Base-by-base conservation (phyloP, 2,113 vertebrate genomes). In the Neodon shergylaensis region DNA sequence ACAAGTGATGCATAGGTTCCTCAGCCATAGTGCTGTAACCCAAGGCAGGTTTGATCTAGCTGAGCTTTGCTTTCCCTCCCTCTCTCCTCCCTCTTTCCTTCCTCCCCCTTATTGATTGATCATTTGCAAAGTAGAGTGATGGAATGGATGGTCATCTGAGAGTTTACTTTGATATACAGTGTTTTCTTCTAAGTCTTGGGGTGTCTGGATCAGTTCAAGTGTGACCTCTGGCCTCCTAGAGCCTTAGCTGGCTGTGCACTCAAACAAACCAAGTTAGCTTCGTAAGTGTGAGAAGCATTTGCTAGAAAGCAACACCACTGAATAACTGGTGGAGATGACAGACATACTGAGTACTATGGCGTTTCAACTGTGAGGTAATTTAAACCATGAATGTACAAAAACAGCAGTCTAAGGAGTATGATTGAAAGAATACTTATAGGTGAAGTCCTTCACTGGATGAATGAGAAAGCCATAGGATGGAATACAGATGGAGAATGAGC, bases 401-500 rank as follows among this genome's bases (percentile, higher is more conserved):
- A 94, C 36, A 66, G 49, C 21, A 70, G 2, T 72, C 76, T 82
- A 88, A 72, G 16, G 47, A n/a, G 33, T 70, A 54, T 79, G 42
- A 44, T 42, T 63, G 47, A 58, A 97, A 91, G 92, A 89, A 86
- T 91, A 17, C 82, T 90, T 52, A 47, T 33, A 44, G 36, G 4
- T 85, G 42, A 31, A 95, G 2, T 8, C 33, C 70, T 83, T 92
- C 63, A 74, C 88, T 84, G 22, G 16, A 68, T 94, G 31, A 13
- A 7, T 26, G 95, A 68, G 63, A 94, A 88, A 74, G 44, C 44
- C 65, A 44, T 78, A 76, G 82, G 58, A 61, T 68, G 58, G 31
- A 85, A 31, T 92, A 63, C 66, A 82, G 87, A 58, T 49, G 81
- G 24, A 81, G 3, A 44, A 26, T 42, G 68, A 72, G 8, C 42